Evolutionary conservation across 1,140 invertebrate genomes (phyloP), one percentile per base, ranked within the genome.

Genomic region (Saccostrea echinata): DNA sequence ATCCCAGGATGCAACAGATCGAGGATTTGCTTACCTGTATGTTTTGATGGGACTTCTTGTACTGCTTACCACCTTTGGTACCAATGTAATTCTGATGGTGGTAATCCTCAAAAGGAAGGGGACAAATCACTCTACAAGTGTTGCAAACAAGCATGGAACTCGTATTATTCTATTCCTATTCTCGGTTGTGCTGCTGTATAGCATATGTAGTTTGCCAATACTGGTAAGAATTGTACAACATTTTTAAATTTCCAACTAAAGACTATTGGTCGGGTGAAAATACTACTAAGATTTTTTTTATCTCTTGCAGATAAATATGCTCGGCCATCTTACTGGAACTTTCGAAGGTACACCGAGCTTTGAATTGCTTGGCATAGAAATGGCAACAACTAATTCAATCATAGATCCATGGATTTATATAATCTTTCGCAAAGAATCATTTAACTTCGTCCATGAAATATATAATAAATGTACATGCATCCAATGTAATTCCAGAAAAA

Each of bases 1-100:
- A 16, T 89, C 89, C 81, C 81, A 86, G 1, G 76, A 89, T 81
- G 16, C 35, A 21, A 64, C 83, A 57, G 85, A 91, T 82, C 87
- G 88, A n/a, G 88, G 92, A 12, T 93, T 93, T 85, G 87, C 90
- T 35, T 92, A 91, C 88, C 84, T 92, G 35, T 94, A 94, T 83
- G 91, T 92, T 16, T 89, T 88, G 12, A 33, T 93, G 18, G 93
- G 92, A 13, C 84, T 95, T 24, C 13, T 84, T 24, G 21, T 64
- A 24, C 24, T 64, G 57, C 1, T 64, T 21, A 64, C 57, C 18
- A 64, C 57, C 21, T 64, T n/a, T 24, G 57, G 18, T 8, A 64
- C 57, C 8, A 64, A 64, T 24, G 57, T n/a, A 9, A 64, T n/a
- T n/a, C 57, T 64, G 11, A 24, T 64, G 21, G 21, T 21, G 4